These are phyloP conservation scores for Ia io DNA, from an alignment of 2,113 vertebrate species.

Conservation along the genomic window DNA sequence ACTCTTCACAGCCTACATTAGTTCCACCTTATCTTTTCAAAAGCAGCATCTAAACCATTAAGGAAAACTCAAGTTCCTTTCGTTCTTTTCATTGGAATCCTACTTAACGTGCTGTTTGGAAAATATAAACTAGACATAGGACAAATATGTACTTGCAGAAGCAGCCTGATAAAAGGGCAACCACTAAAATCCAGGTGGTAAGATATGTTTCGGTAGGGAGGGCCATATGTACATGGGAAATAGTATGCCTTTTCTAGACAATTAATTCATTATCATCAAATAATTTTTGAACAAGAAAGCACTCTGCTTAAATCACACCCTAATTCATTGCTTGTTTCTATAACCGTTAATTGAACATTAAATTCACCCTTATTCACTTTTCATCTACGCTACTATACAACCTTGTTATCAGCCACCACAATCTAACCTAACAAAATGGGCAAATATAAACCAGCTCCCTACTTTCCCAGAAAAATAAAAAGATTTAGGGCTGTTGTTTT, in stretches of 20 bases:
- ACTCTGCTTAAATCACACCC: neutral
- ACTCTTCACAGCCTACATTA: neutral
- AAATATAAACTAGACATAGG: neutral
- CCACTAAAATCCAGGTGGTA: neutral
- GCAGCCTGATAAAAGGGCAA: neutral
- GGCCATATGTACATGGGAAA: neutral
- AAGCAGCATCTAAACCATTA: neutral
- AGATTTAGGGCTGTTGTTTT: neutral
- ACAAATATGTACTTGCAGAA: neutral
- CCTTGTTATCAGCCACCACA: neutral
- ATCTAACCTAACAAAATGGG: neutral
- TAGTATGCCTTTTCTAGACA: neutral
- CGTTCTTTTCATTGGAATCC: neutral
- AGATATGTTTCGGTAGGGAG: neutral
- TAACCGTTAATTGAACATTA: conserved; percentile 1
- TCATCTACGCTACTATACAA: neutral
- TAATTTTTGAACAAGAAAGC: neutral
- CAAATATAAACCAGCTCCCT: neutral
- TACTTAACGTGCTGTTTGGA: neutral
- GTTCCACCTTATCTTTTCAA: neutral
- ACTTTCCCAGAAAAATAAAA: conserved; percentile 7
- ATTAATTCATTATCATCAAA: neutral
- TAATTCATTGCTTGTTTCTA: neutral
- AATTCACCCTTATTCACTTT: neutral
- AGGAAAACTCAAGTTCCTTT: neutral